A percentile compares a stretch with the other conserved stretches of the same genome.
phyloP scores from a whole-genome alignment of 37 sponge, comb jelly and placozoan genomes.

The Spongilla lacustris region DNA sequence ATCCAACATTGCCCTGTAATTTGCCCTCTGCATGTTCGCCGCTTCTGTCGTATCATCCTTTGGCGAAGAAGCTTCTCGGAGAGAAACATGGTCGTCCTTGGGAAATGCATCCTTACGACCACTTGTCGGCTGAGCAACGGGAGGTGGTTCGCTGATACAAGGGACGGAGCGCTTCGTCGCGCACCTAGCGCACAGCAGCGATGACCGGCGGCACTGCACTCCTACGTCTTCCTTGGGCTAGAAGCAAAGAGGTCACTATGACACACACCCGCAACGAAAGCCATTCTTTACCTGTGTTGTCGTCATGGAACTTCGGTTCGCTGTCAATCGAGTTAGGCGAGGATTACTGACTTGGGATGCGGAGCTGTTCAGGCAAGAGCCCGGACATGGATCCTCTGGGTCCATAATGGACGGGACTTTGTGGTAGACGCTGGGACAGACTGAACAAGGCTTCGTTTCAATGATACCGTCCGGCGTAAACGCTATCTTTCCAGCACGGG shows the following conservation, averaged over 20 bases:
- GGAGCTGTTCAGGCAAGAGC: background rate
- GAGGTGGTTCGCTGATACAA: background rate
- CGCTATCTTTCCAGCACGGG: background rate
- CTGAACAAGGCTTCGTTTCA: background rate
- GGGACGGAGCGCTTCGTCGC: background rate
- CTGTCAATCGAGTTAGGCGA: too few species aligned
- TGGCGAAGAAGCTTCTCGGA: background rate
- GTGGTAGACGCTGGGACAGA: slow-evolving; percentile 9
- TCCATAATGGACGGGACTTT: slow-evolving; percentile 6
- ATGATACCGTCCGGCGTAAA: background rate
- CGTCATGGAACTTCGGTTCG: too few species aligned
- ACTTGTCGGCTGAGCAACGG: background rate
- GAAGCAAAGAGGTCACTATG: too few species aligned
- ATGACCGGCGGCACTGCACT: too few species aligned
- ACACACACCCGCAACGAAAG: too few species aligned
- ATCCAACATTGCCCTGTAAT: slow-evolving; percentile 12
- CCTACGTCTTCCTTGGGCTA: too few species aligned
- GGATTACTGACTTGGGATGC: too few species aligned
- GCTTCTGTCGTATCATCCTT: background rate
- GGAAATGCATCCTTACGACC: background rate
- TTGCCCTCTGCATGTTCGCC: slow-evolving; percentile 7
- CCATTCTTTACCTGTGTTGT: background rate
- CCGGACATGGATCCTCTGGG: background rate
- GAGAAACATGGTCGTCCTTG: background rate
- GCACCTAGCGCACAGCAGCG: background rate